Evolutionary conservation across 2,797 vertebrate genomes (phyloP), one percentile per base, ranked within the genome.

Genomic region (Odontamblyopus lacepedii): DNA sequence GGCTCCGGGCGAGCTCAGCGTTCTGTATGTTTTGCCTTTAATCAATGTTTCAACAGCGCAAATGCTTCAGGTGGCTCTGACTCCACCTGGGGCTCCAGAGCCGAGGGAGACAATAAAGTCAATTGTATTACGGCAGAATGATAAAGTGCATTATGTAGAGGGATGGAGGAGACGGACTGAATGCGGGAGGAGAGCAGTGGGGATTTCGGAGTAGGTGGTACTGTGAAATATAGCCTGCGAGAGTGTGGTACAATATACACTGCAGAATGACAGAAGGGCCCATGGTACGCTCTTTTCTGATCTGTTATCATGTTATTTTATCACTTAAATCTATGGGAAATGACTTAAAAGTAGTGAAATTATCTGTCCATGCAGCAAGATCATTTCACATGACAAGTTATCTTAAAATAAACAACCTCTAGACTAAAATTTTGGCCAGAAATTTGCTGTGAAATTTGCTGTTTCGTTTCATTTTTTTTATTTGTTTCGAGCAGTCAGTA

Each of bases 31-130:
- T 53, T 62, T 71, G 26, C 44, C 63, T 55, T 59, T 51, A 70
- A 67, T 76, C 70, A 71, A 16, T 72, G 44, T 69, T 74, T 79
- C 50, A 71, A 38, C 27, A 27, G 59, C 30, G 41, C 44, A 19
- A 67, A 48, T 16, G 60, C 66, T 65, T 26, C 35, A 60, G 64
- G 15, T 61, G 53, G 19, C 72, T n/a, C 29, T 62, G 0, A 26
- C 64, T 27, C 50, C 13, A 69, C 30, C 56, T 4, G 0, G 0
- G 30, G 48, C 13, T 48, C 2, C 48, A 13, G 63, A 38, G 44
- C 35, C 41, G 66, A 69, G 57, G 68, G n/a, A 32, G 73, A 66
- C 23, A 50, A 51, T 6, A 51, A 51, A 66, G 44, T 9, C 41
- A 50, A 56, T 29, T 69, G 59, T 44, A 35, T 72, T 75, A 63